Conservation (phyloP, 2,888 invertebrate species). For the Brachylomia viminalis region DNA sequence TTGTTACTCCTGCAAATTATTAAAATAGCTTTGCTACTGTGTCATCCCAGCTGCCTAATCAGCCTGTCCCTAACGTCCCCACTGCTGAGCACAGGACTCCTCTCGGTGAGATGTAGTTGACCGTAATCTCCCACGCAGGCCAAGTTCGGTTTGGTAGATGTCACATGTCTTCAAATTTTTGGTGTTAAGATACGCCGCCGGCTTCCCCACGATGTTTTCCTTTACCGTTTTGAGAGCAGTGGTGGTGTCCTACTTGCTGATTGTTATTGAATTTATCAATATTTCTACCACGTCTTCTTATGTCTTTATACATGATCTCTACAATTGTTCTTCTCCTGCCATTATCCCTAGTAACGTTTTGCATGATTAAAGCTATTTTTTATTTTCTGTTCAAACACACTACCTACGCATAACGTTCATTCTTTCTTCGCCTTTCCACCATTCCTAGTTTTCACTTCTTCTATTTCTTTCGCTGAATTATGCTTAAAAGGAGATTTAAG, state of each 20-base stretch:
- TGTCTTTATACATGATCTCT: not conserved
- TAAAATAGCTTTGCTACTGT: conserved; percentile 1
- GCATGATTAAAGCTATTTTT: not conserved
- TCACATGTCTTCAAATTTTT: not conserved
- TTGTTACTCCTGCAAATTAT: not conserved
- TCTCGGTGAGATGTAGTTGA: not conserved
- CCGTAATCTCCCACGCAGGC: not conserved
- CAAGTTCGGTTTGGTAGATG: not conserved
- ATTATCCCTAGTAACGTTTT: not conserved
- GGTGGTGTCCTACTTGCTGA: not conserved
- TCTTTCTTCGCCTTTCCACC: not conserved
- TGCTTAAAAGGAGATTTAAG: not conserved
- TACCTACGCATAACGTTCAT: not conserved
- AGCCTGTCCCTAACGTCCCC: not conserved
- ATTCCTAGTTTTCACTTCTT: not conserved
- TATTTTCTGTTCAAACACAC: not conserved
- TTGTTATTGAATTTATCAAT: not conserved
- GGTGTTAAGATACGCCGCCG: not conserved
- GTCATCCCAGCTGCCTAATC: not conserved
- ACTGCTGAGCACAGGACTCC: too few relatives aligned
- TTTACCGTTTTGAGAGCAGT: not conserved
- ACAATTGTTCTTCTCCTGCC: not conserved
- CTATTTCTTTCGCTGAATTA: not conserved
- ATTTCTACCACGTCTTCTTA: not conserved
- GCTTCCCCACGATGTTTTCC: not conserved